Percentiles rank a stretch among this genome's conserved stretches.
Evolutionary conservation across 2,113 vertebrate genomes (phyloP).

Genomic region (Engraulis encrasicolus): DNA sequence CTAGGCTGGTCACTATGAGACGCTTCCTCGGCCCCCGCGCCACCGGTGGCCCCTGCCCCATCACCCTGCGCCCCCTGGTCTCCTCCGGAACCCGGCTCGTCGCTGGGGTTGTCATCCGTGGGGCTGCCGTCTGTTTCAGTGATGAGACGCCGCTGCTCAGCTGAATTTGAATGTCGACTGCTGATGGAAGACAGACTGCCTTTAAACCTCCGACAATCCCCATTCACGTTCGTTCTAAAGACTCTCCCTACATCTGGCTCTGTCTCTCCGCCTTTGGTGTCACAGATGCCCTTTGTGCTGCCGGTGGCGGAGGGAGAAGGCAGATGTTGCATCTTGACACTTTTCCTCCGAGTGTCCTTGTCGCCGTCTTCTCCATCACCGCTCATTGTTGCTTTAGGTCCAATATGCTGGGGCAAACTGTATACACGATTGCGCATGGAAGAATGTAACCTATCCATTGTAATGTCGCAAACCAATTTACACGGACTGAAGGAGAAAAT

Average conservation of each 20-base stretch:
- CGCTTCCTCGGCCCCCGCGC: constrained; percentile 56
- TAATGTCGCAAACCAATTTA: constrained; percentile 20
- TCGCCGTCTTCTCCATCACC: constrained; percentile 83
- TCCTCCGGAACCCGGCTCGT: constrained; percentile 76
- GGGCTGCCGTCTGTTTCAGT: constrained; percentile 81
- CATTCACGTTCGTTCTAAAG: constrained; percentile 89
- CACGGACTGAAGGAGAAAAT: constrained; percentile 38
- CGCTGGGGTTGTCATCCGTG: constrained; percentile 71
- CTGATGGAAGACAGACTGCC: constrained; percentile 92
- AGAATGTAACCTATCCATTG: constrained; percentile 92
- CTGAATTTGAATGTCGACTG: constrained; percentile 82
- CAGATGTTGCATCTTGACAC: constrained; percentile 89
- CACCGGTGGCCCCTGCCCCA: constrained; percentile 23
- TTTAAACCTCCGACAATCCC: constrained; percentile 91
- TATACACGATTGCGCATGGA: constrained; percentile 97
- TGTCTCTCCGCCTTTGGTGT: constrained; percentile 73
- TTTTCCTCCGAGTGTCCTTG: constrained; percentile 89
- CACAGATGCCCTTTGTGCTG: constrained; percentile 71
- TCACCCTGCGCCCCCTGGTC: constrained; percentile 66
- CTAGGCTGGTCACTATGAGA: constrained; percentile 75
- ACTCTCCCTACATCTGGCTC: constrained; percentile 77
- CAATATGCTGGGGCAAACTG: constrained; percentile 94
- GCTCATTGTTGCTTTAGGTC: constrained; percentile 84
- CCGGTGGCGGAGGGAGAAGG: constrained; percentile 77
- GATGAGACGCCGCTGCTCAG: constrained; percentile 88